Percentiles rank a stretch among this genome's conserved stretches.
Conservation (phyloP, 2,113 vertebrate genomes). For the Petrocephalus microphthalmus region DNA sequence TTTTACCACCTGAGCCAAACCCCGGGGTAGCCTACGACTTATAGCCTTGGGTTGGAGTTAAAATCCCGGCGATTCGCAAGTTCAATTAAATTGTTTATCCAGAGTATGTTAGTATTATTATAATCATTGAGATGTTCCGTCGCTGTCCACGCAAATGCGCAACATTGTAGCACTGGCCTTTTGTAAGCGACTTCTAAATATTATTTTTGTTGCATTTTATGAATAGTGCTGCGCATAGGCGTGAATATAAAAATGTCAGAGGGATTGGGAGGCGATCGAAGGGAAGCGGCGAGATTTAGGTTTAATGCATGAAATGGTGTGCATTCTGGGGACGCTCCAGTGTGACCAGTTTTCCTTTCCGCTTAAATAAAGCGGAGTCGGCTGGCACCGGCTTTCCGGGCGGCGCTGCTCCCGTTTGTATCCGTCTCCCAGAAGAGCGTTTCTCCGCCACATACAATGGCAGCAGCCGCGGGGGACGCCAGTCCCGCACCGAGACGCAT, state of each 20-base stretch:
- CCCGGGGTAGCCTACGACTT: neutral
- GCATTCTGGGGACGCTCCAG: neutral
- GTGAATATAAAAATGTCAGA: neutral
- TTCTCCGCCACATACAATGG: slow-evolving; percentile 24
- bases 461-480: slow-evolving; percentile 18
- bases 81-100: neutral
- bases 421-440: neutral
- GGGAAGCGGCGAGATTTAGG: neutral
- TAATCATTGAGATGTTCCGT: neutral
- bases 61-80: neutral
- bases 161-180: neutral
- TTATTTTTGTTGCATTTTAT: neutral
- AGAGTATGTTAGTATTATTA: too few species aligned
- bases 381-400: neutral
- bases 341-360: neutral
- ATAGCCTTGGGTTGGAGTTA: neutral
- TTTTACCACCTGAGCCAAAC: neutral
- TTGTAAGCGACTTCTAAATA: neutral
- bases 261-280: neutral
- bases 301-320: neutral
- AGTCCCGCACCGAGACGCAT: slow-evolving; percentile 30
- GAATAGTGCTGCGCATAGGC: neutral
- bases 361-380: neutral
- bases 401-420: neutral
- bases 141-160: neutral